Percentiles rank a stretch among this genome's conserved stretches.
These are phyloP conservation scores for Drosophila santomea DNA, from an alignment of 1,140 invertebrate species.

Conservation along the genomic window DNA sequence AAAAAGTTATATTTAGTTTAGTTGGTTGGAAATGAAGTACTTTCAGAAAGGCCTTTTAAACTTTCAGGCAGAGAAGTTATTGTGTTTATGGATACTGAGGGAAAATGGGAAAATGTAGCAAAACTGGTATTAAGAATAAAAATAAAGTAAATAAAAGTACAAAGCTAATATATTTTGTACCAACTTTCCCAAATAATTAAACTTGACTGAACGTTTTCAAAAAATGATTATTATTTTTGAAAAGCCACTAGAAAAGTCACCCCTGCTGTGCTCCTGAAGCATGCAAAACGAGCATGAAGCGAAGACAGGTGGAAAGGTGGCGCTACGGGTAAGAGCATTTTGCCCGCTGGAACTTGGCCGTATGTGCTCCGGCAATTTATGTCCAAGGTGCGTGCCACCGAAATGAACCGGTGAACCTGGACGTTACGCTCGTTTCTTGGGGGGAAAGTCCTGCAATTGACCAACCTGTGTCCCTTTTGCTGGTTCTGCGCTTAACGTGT, in stretches of 20 bases:
- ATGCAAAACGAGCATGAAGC: conserved; percentile 41
- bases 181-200: no score
- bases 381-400: conserved; percentile 56
- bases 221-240: background rate
- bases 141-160: no score
- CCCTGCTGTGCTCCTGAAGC: conserved; percentile 2
- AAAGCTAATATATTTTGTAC: no score
- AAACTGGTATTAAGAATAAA: no score
- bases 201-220: no score
- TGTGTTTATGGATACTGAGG: no score
- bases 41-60: no score
- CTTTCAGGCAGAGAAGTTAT: no score
- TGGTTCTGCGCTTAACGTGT: conserved; percentile 42
- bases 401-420: conserved; percentile 55
- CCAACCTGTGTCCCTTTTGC: conserved; percentile 29
- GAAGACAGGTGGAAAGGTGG: conserved; percentile 25
- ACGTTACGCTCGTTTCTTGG: conserved; percentile 38
- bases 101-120: no score
- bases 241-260: background rate
- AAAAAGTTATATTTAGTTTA: no score
- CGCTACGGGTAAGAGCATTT: conserved; percentile 17
- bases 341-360: conserved; percentile 37
- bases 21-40: no score
- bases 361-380: conserved; percentile 54
- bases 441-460: conserved; percentile 24